Evolutionary conservation across 2,888 invertebrate species (phyloP), one percentile per base, ranked within the genome.

Genomic region (Himalopsyche japonica): DNA sequence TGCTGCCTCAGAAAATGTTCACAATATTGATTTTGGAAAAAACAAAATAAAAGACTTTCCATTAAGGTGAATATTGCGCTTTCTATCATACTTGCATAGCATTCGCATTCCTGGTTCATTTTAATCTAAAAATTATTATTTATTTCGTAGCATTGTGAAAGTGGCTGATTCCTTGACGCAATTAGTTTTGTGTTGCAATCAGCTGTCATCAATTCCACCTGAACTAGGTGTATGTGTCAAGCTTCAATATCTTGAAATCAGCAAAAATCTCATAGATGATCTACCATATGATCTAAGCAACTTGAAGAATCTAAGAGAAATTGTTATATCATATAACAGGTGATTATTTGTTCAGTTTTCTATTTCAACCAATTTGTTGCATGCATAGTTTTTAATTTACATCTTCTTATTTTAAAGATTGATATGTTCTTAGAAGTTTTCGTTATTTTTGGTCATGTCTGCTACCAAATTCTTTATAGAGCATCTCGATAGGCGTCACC

Each of bases 251-350:
- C 89, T 97, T 18, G 96, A 97, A 90, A 89, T 97, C 80, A 95
- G 96, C 87, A 95, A 94, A 89, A 98, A 98, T 90, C 90, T 90
- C 82, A 90, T 98, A 7, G 89, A 90, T 0, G 92, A 93, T 76
- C 90, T 98, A 85, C 96, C 97, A 0, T 87, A 90, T 0, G 94
- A 93, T 88, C 90, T 96, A 78, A 92, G 93, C 86, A 88, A 91
- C 49, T 90, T 97, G 87, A 93, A 93, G 82, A 91, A 94, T 81
- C 89, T 98, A 87, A 93, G 97, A 87, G 97, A 98, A 90, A 92
- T 98, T 8, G 95, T 96, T 88, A 93, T 98, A 88, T 95, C 95
- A 7, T 95, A 94, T 89, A 98, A 98, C 91, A 95, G 94, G 97
- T 97, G 89, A 90, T 91, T 90, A 85, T 43, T 4, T 64, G 24